These are phyloP conservation scores for Adineta ricciae DNA, from an alignment of 2,888 invertebrate genomes.

Conservation along the genomic window DNA sequence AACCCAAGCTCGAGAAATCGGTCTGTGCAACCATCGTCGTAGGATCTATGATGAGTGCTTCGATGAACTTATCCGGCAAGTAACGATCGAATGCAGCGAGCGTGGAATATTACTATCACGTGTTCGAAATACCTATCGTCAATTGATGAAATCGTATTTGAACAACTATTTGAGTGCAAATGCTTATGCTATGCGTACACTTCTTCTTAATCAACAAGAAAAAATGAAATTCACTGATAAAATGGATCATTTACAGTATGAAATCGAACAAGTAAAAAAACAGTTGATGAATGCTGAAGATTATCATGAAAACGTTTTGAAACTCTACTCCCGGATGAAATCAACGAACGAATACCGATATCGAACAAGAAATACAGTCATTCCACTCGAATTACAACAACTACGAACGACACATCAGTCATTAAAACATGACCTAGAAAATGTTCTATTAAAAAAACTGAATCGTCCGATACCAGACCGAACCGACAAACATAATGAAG, in stretches of 20 bases:
- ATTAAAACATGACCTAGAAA: background rate
- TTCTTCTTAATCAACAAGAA: background rate
- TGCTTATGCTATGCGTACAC: background rate
- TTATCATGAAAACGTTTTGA: background rate
- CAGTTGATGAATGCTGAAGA: constrained; percentile 7
- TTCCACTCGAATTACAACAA: constrained; percentile 12
- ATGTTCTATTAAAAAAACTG: background rate
- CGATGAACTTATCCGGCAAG: background rate
- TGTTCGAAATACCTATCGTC: background rate
- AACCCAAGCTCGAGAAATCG: background rate
- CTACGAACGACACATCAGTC: background rate
- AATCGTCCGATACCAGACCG: background rate
- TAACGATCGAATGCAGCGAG: constrained; percentile 14
- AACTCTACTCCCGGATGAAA: background rate
- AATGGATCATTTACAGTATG: background rate
- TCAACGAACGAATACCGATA: background rate
- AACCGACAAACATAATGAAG: background rate
- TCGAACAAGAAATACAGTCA: background rate
- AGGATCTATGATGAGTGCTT: background rate
- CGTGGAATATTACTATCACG: constrained; percentile 14
- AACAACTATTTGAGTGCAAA: background rate
- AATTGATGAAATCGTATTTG: background rate
- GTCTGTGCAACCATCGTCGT: background rate
- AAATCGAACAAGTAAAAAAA: background rate
- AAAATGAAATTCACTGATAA: background rate